Evolutionary conservation across 1,140 invertebrate species (phyloP), one percentile per base, ranked within the genome.

Genomic region (Drosophila serrata): DNA sequence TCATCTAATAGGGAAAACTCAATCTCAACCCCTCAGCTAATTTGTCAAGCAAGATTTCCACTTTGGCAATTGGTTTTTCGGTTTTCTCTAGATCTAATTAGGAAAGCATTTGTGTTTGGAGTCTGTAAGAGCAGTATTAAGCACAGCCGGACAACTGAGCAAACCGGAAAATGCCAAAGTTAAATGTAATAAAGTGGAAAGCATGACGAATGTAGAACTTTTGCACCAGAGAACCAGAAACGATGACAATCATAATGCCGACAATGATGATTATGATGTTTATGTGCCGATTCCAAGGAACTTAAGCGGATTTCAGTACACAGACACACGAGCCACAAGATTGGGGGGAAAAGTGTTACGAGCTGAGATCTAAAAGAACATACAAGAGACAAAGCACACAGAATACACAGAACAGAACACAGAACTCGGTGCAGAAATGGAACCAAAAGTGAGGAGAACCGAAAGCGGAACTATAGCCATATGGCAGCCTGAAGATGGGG

Each of bases 271-370:
- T 79, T 55, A 79, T 79, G 64, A 79, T 78, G 75, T 79, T 79
- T 79, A 60, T 87, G 82, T 87, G 79, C 84, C 84, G 84, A 90
- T 88, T 90, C 80, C 79, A 49, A 60, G 73, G 80, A 88, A 88
- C 81, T 78, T 88, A 88, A 88, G 84, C 85, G 81, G 84, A 84
- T 88, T 88, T 88, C 73, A 75, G 19, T 29, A 29, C 46, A 9
- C 15, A 24, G 33, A 49, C 35, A 67, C 65, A 69, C 61, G 65
- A 67, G 65, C 65, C 65, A 67, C 65, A 40, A 69, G 65, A 65
- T 42, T 42, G 48, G 45, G 61, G 61, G 65, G 53, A 90, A 88
- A 90, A 90, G 85, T 88, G 85, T 90, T 84, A 88, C 85, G 81
- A 84, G 77, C 79, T 62, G 40, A 37, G 60, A 84, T 39, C 61